Evolutionary conservation across 1,140 invertebrate genomes (phyloP).

Genomic region (Brachionus plicatilis): DNA sequence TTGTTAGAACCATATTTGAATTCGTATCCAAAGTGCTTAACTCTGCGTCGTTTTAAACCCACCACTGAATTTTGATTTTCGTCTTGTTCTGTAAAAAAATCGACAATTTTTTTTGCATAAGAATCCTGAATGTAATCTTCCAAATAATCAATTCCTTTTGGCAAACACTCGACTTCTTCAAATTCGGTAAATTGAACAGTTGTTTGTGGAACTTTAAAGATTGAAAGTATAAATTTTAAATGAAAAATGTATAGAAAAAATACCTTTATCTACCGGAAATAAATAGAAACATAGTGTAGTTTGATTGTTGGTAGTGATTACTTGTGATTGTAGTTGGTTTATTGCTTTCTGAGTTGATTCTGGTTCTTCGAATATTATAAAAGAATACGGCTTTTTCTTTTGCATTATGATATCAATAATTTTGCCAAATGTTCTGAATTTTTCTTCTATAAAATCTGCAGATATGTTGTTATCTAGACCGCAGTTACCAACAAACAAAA

Average conservation of each 20-base stretch:
- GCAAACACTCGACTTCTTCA: not conserved
- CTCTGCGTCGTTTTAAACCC: slow-evolving; percentile 73
- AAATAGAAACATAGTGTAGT: slow-evolving; percentile 13
- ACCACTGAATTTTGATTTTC: slow-evolving; percentile 11
- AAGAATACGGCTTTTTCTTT: slow-evolving; percentile 16
- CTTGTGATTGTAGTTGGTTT: not conserved
- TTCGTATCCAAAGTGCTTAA: slow-evolving; percentile 88
- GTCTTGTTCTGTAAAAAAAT: not conserved
- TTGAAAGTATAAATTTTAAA: not conserved
- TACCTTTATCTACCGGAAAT: slow-evolving; percentile 16
- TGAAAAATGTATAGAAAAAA: not conserved
- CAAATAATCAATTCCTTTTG: not conserved
- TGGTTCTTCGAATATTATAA: slow-evolving; percentile 2
- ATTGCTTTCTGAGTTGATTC: not conserved
- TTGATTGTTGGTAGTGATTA: slow-evolving; percentile 21
- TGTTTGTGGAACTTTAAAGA: not conserved
- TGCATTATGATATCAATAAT: slow-evolving; percentile 19
- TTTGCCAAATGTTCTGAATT: slow-evolving; percentile 6
- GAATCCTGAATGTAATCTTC: slow-evolving; percentile 13
- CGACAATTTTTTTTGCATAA: slow-evolving; percentile 12
- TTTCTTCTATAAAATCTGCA: slow-evolving; percentile 17
- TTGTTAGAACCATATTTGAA: slow-evolving; percentile 84
- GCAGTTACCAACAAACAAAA: slow-evolving; percentile 37
- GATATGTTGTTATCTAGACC: slow-evolving; percentile 34
- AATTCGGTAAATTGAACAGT: not conserved